Evolutionary conservation across 2,113 vertebrate species (phyloP).

Genomic region (Paramisgurnus dabryanus): DNA sequence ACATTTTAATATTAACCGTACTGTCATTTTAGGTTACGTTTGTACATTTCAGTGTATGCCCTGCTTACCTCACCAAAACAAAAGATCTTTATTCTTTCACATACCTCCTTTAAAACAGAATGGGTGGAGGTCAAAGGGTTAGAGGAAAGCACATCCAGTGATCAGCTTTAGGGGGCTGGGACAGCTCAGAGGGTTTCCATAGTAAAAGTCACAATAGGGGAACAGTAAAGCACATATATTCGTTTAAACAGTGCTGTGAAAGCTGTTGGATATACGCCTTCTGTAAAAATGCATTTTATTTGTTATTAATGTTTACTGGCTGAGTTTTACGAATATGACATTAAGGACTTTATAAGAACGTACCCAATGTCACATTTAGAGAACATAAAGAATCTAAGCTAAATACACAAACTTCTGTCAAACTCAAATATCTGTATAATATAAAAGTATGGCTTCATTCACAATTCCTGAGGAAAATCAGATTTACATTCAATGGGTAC

Average conservation of each 20-base stretch:
- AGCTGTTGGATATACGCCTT: background rate
- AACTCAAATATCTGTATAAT: slow-evolving; percentile 1
- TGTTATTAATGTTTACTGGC: background rate
- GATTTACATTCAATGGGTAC: slow-evolving; percentile 38
- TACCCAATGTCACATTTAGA: background rate
- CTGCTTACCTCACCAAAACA: slow-evolving; percentile 4
- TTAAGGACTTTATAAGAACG: background rate
- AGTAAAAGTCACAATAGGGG: slow-evolving; percentile 32
- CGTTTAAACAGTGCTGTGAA: background rate
- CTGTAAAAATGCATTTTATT: background rate
- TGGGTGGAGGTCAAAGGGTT: slow-evolving; percentile 26
- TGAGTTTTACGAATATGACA: background rate
- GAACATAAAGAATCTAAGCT: slow-evolving; percentile 18
- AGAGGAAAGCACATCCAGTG: slow-evolving; percentile 38
- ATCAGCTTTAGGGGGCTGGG: slow-evolving; percentile 29
- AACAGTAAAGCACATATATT: background rate
- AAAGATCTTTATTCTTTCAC: slow-evolving; percentile 24
- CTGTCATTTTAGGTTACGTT: background rate
- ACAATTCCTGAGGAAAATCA: slow-evolving; percentile 45
- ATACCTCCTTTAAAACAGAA: slow-evolving; percentile 27
- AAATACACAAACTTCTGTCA: slow-evolving; percentile 19
- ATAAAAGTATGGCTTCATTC: slow-evolving; percentile 35
- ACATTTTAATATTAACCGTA: slow-evolving; percentile 4
- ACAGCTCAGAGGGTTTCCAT: slow-evolving; percentile 23
- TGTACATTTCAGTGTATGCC: slow-evolving; percentile 32